Percentiles rank a stretch among this genome's conserved stretches.
phyloP scores from a whole-genome alignment of 2,797 vertebrate genomes.

The Gallinago stenura region DNA sequence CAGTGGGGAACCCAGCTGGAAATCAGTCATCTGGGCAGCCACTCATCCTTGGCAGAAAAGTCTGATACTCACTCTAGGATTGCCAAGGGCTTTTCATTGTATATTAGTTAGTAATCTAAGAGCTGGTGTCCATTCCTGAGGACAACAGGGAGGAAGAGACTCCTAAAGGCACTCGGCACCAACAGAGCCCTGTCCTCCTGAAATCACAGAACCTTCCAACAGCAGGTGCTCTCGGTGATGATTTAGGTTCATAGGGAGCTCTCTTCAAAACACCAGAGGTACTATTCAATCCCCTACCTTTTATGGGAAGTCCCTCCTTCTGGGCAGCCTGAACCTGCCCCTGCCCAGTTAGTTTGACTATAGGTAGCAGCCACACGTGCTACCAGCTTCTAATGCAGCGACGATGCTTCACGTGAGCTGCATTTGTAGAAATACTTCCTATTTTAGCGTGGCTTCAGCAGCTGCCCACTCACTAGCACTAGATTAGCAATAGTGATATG shows the following conservation, averaged over 20 bases:
- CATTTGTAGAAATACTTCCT: background rate
- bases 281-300: fast-evolving
- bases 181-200: background rate
- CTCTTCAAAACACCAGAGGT: background rate
- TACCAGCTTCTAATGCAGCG: background rate
- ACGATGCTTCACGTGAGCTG: fast-evolving
- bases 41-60: background rate
- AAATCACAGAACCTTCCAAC: background rate
- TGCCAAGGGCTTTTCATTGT: background rate
- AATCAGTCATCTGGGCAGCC: background rate
- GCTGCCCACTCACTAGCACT: background rate
- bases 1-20: background rate
- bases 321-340: background rate
- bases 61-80: background rate
- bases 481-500: fast-evolving
- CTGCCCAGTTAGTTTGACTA: background rate
- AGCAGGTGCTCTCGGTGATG: background rate
- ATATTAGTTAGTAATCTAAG: background rate
- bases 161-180: background rate
- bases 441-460: background rate
- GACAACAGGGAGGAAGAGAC: background rate
- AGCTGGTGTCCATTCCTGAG: background rate
- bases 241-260: background rate
- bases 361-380: background rate
- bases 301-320: background rate